Conservation (phyloP, 64 coral and sea anemone species). For the Orbicella faveolata region DNA sequence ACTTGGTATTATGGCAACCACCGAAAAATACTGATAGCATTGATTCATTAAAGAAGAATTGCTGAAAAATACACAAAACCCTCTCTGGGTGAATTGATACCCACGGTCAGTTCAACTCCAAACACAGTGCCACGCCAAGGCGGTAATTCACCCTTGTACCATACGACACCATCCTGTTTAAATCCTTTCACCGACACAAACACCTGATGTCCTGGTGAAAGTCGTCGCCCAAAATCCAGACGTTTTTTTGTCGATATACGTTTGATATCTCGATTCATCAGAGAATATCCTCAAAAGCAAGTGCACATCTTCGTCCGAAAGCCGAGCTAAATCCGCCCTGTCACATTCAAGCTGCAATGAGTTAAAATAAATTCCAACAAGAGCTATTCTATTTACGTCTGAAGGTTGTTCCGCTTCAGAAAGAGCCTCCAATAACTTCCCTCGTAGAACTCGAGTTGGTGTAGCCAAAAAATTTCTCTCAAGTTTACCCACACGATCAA, state of each 20-base stretch:
- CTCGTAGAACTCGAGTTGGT: slow-evolving; percentile 45
- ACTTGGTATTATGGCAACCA: no score
- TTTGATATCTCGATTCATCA: slow-evolving; percentile 30
- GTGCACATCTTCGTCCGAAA: slow-evolving; percentile 63
- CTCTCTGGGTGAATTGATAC: no score
- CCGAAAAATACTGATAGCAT: no score
- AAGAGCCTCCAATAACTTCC: slow-evolving; percentile 60
- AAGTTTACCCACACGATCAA: slow-evolving; percentile 50
- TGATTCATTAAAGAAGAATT: no score
- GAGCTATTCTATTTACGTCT: slow-evolving; percentile 29
- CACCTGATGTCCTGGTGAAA: not conserved
- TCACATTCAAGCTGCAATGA: slow-evolving; percentile 20
- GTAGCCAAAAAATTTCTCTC: slow-evolving; percentile 36
- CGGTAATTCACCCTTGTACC: no score
- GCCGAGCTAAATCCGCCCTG: slow-evolving; percentile 17
- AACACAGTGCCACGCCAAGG: no score
- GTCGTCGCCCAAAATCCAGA: slow-evolving; percentile 50
- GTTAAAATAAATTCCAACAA: slow-evolving; percentile 21
- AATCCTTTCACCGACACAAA: no score
- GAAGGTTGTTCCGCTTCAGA: slow-evolving; percentile 56
- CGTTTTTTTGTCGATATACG: slow-evolving; percentile 61
- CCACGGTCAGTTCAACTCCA: no score
- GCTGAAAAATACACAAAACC: no score
- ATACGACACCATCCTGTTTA: no score
- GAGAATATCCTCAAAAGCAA: slow-evolving; percentile 67